These are phyloP conservation scores for Andrena bucephala DNA, from an alignment of 2,888 invertebrate species.

Conservation along the genomic window DNA sequence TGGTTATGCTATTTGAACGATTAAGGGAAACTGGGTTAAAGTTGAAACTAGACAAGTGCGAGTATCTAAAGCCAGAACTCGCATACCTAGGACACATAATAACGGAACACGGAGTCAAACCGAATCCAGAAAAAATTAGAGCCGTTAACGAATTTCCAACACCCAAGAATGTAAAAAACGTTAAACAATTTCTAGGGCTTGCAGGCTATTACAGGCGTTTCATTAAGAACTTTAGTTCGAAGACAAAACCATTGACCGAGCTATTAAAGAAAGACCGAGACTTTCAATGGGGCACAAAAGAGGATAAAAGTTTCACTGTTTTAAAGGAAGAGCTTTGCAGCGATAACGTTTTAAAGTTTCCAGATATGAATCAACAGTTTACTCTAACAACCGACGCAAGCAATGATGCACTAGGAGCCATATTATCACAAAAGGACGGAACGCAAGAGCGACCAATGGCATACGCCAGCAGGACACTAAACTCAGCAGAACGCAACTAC, in stretches of 20 bases:
- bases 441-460: not conserved
- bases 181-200: constrained; percentile 45
- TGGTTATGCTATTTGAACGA: not conserved
- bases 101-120: constrained; percentile 12
- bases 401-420: not conserved
- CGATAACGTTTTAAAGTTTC: not conserved
- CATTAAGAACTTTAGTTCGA: not conserved
- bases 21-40: not conserved
- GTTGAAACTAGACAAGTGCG: constrained; percentile 25
- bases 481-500: not conserved
- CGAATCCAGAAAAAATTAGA: not conserved
- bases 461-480: not conserved
- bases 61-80: constrained; percentile 23
- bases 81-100: constrained; percentile 33
- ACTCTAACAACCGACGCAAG: not conserved
- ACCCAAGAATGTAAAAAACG: constrained; percentile 7
- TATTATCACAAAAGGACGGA: not conserved
- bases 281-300: not conserved
- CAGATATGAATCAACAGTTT: not conserved
- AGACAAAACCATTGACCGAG: constrained; percentile 13
- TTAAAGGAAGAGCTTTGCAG: not conserved
- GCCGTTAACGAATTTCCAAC: not conserved
- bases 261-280: not conserved
- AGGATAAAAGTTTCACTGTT: not conserved
- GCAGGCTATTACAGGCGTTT: constrained; percentile 38